Evolutionary conservation across 2,888 invertebrate genomes (phyloP).

Genomic region (Molanna angustata): DNA sequence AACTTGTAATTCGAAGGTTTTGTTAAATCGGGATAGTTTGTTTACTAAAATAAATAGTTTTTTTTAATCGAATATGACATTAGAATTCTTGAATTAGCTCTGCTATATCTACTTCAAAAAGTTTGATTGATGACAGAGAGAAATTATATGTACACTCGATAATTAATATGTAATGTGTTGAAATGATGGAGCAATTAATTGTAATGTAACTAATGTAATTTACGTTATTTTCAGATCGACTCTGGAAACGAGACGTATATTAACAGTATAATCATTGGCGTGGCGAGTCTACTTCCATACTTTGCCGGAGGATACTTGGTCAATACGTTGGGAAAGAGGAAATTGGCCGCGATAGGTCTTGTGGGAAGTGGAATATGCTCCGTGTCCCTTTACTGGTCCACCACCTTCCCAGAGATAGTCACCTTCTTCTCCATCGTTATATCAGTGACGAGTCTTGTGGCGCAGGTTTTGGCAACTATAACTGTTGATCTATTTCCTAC

Average conservation of each 20-base stretch:
- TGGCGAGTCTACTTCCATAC: slow-evolving; percentile 61
- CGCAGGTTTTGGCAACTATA: slow-evolving; percentile 22
- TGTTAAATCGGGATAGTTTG: too few relatives aligned
- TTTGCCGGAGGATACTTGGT: slow-evolving; percentile 57
- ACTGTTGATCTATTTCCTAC: slow-evolving; percentile 31
- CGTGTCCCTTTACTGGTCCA: slow-evolving; percentile 49
- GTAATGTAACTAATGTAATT: too few relatives aligned
- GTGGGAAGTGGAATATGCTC: slow-evolving; percentile 43
- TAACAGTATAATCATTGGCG: slow-evolving; percentile 66
- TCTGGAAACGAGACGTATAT: slow-evolving; percentile 63
- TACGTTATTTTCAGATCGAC: slow-evolving; percentile 39
- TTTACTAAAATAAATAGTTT: too few relatives aligned
- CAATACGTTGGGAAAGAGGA: slow-evolving; percentile 36
- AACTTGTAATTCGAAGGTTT: too few relatives aligned
- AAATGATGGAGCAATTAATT: too few relatives aligned
- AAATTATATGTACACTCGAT: too few relatives aligned
- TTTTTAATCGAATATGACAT: too few relatives aligned
- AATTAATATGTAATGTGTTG: too few relatives aligned
- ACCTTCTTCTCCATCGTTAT: slow-evolving; percentile 37
- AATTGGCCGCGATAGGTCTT: slow-evolving; percentile 34
- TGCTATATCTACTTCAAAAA: too few relatives aligned
- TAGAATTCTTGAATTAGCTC: too few relatives aligned
- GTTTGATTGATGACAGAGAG: too few relatives aligned
- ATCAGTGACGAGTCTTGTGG: slow-evolving; percentile 20
- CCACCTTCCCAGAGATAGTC: slow-evolving; percentile 43